Conservation (phyloP, 2,888 invertebrate species). For the Agriotes lineatus region DNA sequence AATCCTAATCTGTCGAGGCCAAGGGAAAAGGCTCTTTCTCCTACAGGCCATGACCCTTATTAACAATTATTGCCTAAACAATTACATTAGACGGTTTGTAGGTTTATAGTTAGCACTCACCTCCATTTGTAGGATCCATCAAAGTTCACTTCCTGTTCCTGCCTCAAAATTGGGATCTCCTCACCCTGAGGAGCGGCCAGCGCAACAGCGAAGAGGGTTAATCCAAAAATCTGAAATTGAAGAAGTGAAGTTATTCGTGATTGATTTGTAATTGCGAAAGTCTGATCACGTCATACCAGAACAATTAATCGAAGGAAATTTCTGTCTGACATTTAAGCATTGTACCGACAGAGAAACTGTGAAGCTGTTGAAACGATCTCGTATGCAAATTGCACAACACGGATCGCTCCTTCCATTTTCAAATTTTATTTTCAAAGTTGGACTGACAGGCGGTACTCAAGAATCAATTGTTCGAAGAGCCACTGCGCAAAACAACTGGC, state of each 20-base stretch:
- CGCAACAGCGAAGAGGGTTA: slow-evolving; percentile 53
- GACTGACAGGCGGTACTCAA: no score
- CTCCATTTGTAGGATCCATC: slow-evolving; percentile 76
- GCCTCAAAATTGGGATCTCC: slow-evolving; percentile 75
- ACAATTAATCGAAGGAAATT: slow-evolving; percentile 18
- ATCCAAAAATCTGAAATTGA: slow-evolving; percentile 20
- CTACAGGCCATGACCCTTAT: slow-evolving; percentile 1
- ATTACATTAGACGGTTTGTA: slow-evolving; percentile 1
- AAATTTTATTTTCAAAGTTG: no score
- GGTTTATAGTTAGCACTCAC: slow-evolving; percentile 54
- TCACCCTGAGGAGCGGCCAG: slow-evolving; percentile 67
- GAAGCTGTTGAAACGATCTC: neutral
- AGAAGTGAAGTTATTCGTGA: neutral
- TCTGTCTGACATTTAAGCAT: slow-evolving; percentile 15
- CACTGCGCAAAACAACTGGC: no score
- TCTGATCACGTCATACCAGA: no score
- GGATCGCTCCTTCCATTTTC: no score
- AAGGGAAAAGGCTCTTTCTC: slow-evolving; percentile 12
- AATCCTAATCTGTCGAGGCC: neutral
- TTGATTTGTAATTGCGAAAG: neutral
- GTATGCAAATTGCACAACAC: neutral
- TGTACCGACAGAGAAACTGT: neutral
- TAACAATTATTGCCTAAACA: slow-evolving; percentile 9
- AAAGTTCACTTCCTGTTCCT: slow-evolving; percentile 77
- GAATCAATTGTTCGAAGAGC: no score